Percentiles rank a stretch among this genome's conserved stretches.
Evolutionary conservation across 2,888 invertebrate genomes (phyloP).

Genomic region (Ellobium chinense): DNA sequence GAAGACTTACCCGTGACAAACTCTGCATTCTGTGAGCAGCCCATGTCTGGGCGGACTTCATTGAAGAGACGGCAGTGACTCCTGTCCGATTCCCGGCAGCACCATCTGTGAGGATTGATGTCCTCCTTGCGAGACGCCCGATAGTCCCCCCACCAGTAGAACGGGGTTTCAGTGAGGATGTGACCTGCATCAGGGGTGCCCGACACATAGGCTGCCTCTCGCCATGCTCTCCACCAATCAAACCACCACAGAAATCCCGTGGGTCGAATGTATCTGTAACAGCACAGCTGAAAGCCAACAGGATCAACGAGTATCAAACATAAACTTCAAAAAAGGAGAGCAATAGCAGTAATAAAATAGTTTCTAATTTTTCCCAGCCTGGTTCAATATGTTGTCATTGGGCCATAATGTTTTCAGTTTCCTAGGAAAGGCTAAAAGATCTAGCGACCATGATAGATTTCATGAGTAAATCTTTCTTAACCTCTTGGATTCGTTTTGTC

Average conservation of each 20-base stretch:
- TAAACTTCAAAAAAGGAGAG: not conserved
- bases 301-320: not conserved
- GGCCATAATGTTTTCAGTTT: too few species aligned
- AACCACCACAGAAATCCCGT: not conserved
- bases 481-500: too few species aligned
- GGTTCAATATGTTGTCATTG: too few species aligned
- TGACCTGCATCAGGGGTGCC: slow-evolving; percentile 19
- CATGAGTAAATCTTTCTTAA: too few species aligned
- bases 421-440: too few species aligned
- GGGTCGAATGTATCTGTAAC: not conserved
- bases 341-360: not conserved
- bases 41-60: slow-evolving; percentile 23
- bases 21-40: slow-evolving; percentile 13
- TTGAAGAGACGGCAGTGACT: not conserved
- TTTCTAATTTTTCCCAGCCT: too few species aligned
- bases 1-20: slow-evolving; percentile 12
- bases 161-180: slow-evolving; percentile 10
- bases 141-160: not conserved
- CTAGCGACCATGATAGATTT: too few species aligned
- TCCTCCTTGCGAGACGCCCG: slow-evolving; percentile 14
- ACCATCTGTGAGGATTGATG: slow-evolving; percentile 27
- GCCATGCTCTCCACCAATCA: slow-evolving; percentile 12
- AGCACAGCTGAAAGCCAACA: slow-evolving; percentile 5
- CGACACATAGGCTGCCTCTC: not conserved
- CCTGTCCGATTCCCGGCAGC: slow-evolving; percentile 6